phyloP scores from a whole-genome alignment of 2,113 vertebrate species.

The Callaeas wilsoni region DNA sequence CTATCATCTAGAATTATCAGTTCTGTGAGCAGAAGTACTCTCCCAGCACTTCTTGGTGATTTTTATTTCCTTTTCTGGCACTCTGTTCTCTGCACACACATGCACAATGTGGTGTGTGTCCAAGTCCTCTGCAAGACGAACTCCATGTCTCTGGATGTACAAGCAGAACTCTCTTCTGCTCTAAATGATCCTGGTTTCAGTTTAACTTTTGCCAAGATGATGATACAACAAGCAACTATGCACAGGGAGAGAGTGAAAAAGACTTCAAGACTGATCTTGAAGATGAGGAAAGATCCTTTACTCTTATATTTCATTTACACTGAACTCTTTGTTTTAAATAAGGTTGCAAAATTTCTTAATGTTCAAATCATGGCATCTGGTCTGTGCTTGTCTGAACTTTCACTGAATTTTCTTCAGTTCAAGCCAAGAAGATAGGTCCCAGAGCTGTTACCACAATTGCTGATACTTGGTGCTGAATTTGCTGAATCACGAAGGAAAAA shows the following conservation, averaged over 20 bases:
- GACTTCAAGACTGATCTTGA: not conserved
- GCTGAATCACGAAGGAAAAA: not conserved
- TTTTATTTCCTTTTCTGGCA: conserved; percentile 9
- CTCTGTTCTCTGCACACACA: not conserved
- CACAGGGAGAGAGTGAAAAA: not conserved
- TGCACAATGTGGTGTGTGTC: not conserved
- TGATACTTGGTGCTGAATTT: not conserved
- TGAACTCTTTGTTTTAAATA: not conserved
- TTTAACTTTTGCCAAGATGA: not conserved
- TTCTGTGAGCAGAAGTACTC: not conserved
- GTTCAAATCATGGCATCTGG: not conserved
- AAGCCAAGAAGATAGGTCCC: not conserved
- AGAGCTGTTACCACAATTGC: not conserved
- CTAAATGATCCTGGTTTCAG: not conserved
- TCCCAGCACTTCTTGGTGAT: not conserved
- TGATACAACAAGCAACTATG: not conserved
- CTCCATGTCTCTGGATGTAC: not conserved
- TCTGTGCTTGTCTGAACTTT: conserved; percentile 18
- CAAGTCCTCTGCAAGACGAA: not conserved
- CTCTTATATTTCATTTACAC: not conserved
- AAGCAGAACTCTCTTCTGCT: not conserved
- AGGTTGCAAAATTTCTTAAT: not conserved
- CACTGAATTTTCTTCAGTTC: not conserved
- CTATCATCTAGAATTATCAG: conserved; percentile 17
- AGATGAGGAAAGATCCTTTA: not conserved